Conservation (phyloP, 2,797 vertebrate species). For the Liparis tanakae region DNA sequence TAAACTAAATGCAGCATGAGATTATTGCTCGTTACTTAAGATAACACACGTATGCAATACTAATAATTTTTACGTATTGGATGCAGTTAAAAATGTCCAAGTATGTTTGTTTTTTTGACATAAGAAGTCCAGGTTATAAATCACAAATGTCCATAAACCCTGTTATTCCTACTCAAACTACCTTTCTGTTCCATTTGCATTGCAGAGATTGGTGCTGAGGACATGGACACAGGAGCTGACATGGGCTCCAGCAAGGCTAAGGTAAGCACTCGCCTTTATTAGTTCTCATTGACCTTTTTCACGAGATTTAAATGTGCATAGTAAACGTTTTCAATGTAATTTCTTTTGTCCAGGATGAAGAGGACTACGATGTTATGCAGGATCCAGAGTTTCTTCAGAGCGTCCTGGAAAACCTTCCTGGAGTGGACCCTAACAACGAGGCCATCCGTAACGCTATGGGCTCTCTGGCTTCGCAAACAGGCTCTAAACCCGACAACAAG, state of each 20-base stretch:
- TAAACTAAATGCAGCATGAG: neutral
- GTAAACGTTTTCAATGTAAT: neutral
- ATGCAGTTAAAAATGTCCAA: neutral
- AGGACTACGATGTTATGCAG: slow-evolving; percentile 97
- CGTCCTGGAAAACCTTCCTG: slow-evolving; percentile 94
- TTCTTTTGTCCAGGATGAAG: slow-evolving; percentile 85
- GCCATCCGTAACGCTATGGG: slow-evolving; percentile 97
- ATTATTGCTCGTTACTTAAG: neutral
- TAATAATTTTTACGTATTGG: neutral
- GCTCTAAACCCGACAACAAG: slow-evolving; percentile 84
- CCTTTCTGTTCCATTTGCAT: slow-evolving; percentile 4
- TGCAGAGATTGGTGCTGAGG: slow-evolving; percentile 74
- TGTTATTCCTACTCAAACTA: neutral
- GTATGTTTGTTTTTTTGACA: neutral
- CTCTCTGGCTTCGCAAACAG: slow-evolving; percentile 88
- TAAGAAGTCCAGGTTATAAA: neutral
- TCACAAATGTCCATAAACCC: neutral
- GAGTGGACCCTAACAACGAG: slow-evolving; percentile 96
- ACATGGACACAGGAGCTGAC: slow-evolving; percentile 76
- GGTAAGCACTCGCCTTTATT: slow-evolving; percentile 41
- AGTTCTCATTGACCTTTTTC: neutral
- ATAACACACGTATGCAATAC: neutral
- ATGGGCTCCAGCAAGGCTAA: slow-evolving; percentile 65
- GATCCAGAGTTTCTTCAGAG: slow-evolving; percentile 98
- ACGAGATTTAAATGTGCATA: neutral